Base-by-base conservation (phyloP, 2,888 invertebrate species). In the Synanthedon andrenaeformis region DNA sequence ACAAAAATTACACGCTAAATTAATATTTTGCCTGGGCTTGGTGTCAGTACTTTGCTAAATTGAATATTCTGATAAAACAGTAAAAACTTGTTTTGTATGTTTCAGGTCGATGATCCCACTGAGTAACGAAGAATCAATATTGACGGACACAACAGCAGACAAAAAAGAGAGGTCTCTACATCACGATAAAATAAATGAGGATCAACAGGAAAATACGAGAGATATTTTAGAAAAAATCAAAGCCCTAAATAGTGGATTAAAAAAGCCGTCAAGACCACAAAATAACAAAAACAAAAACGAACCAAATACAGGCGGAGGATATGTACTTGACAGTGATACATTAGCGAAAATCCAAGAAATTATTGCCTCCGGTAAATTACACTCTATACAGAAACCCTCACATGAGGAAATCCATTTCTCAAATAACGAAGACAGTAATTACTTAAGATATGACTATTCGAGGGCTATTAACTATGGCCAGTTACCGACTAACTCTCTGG, bases 181-280 rank as follows among this genome's bases (percentile, higher is more conserved):
- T 41, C 71, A 72, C 42, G 69, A 72, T 59, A 61, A 67, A 58
- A 65, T 66, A 17, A 57, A 59, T 48, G 63, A 72, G 51, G 56
- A 62, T n/a, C 63, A 67, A 57, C 67, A 68, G 41, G 64, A 64
- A 3, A 66, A 61, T 41, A 74, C 78, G 4, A 69, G 64, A 67
- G 84, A 89, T 41, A 90, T 90, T 54, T 66, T 90, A 35, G 82
- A 88, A 45, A 90, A 89, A 74, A 90, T 90, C 57, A 84, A 82
- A 62, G 75, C 79, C 55, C 79, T 90, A 4, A 91, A 91, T 62
- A 78, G 82, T 51, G 79, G 80, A 17, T 59, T 86, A 4, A 67
- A 81, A 65, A 75, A 86, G 76, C 71, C 82, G 48, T 62, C 66
- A 23, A 67, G 70, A 57, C 71, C 69, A 54, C 74, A 73, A 55